Evolutionary conservation across 2,113 vertebrate genomes (phyloP), one percentile per base, ranked within the genome.

Genomic region (Pelmatolapia mariae): DNA sequence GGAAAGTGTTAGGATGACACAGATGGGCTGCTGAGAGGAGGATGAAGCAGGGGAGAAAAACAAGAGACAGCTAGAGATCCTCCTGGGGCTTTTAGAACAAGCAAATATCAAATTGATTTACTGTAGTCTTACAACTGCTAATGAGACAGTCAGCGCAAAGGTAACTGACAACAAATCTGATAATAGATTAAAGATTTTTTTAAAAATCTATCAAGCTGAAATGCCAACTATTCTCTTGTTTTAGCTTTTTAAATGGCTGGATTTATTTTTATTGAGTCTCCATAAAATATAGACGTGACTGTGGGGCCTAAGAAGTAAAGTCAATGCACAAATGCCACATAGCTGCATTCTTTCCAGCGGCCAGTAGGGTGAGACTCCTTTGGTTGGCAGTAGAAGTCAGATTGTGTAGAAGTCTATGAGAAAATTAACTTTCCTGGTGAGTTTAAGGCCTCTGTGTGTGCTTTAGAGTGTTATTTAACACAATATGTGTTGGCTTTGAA

Each of bases 1-100:
- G 31, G 36, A 31, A 82, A 84, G 93, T 93, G 92, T 88, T 71
- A 86, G 81, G 89, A 82, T 10, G 78, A 84, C 90, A 68, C 93
- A 95, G 90, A 95, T 93, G 91, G 92, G 89, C 86, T 33, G 86
- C 73, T 13, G 73, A 86, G 76, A 91, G 45, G 86, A 71, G 47
- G 53, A 76, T 29, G 61, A 73, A 19, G 19, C 57, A 50, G 87
- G 56, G 61, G 29, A 66, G 43, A 36, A 59, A 85, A 38, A 43
- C 52, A 63, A 57, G 24, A 36, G 24, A 50, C 22, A 24, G 52
- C 52, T 76, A 8, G 53, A 66, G 43, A n/a, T 15, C 29, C 57
- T 85, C 52, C 4, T 15, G n/a, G 10, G 33, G 31, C 52, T 59
- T 59, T 88, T 7, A 38, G 18, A 15, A 71, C 10, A 40, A 81